Base-by-base conservation (phyloP, 2,888 invertebrate genomes). In the Caenorhabditis doughertyi region DNA sequence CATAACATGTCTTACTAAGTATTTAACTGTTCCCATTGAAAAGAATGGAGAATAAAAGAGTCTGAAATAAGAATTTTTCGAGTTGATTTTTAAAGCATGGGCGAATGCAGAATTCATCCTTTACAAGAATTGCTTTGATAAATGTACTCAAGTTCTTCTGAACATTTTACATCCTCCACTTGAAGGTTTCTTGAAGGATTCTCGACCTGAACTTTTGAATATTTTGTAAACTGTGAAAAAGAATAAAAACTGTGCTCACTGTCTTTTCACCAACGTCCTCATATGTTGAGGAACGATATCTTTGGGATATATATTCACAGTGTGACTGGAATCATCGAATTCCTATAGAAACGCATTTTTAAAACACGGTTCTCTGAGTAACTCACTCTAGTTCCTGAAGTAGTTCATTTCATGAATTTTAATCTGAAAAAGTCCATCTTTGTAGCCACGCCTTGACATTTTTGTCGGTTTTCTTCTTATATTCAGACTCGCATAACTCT, bases 191-290 rank as follows among this genome's bases (percentile, higher is more conserved):
- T 39, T 4, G 81, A 70, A 16, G 81, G 81, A 29, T 76, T n/a
- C n/a, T 81, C 49, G 81, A 71, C 1, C n/a, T n/a, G n/a, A 74
- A 58, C 73, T 65, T 42, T 62, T 18, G 23, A 25, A 42, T 16
- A 56, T 27, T 39, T 7, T 16, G n/a, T n/a, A n/a, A n/a, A 27
- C 8, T 44, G 0, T 25, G 16, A 23, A 16, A 7, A 7, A 11
- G 7, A 8, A 18, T n/a, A n/a, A n/a, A 8, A 16, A 42, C n/a
- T 25, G 11, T 0, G 7, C 47, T 32, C 60, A 79, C 79, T 1
- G 55, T 71, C 5, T 51, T 71, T n/a, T 65, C 55, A 16, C 81
- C 81, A 64, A 81, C 76, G 51, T 81, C 81, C n/a, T 76, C 81
- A 4, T 56, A 42, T 11, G 81, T 81, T 25, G 74, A 35, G 25